Percentiles rank a stretch among this genome's conserved stretches.
Conservation (phyloP, 2,888 invertebrate species). For the Andrena marginata region DNA sequence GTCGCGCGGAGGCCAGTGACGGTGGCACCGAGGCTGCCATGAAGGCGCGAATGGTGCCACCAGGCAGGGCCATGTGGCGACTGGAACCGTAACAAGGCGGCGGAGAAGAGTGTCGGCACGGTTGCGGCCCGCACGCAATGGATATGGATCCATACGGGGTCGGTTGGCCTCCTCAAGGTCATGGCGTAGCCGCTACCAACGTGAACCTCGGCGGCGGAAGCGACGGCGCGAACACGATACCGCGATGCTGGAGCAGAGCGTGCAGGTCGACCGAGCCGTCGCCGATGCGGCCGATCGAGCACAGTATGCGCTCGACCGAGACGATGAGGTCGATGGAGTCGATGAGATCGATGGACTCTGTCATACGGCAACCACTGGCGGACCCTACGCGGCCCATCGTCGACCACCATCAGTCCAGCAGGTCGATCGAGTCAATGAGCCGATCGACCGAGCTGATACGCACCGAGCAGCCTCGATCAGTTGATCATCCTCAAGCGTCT, state of each 20-base stretch:
- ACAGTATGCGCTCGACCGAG: constrained; percentile 81
- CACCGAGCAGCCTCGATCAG: constrained; percentile 72
- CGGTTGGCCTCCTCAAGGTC: constrained; percentile 83
- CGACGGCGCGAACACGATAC: constrained; percentile 68
- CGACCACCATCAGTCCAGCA: constrained; percentile 76
- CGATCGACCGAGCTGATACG: constrained; percentile 69
- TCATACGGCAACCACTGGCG: constrained; percentile 75
- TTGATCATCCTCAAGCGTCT: constrained; percentile 70
- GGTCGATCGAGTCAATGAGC: constrained; percentile 78
- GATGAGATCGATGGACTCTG: constrained; percentile 82
- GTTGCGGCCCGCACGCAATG: constrained; percentile 34
- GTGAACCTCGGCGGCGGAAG: constrained; percentile 44
- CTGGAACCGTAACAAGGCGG: constrained; percentile 51
- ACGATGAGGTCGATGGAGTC: constrained; percentile 84
- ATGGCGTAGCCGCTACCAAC: constrained; percentile 68
- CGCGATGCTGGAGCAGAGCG: constrained; percentile 82
- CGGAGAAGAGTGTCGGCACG: not conserved
- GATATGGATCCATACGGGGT: constrained; percentile 86
- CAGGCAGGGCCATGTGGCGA: constrained; percentile 80
- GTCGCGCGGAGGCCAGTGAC: constrained; percentile 1
- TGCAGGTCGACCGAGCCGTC: constrained; percentile 83
- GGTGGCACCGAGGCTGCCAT: constrained; percentile 16
- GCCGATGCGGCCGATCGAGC: constrained; percentile 83
- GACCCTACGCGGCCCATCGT: constrained; percentile 64
- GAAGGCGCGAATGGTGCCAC: constrained; percentile 73